Percentiles rank a stretch among this genome's conserved stretches.
Evolutionary conservation across 2,113 vertebrate genomes (phyloP).

Genomic region (Calyptomena viridis): DNA sequence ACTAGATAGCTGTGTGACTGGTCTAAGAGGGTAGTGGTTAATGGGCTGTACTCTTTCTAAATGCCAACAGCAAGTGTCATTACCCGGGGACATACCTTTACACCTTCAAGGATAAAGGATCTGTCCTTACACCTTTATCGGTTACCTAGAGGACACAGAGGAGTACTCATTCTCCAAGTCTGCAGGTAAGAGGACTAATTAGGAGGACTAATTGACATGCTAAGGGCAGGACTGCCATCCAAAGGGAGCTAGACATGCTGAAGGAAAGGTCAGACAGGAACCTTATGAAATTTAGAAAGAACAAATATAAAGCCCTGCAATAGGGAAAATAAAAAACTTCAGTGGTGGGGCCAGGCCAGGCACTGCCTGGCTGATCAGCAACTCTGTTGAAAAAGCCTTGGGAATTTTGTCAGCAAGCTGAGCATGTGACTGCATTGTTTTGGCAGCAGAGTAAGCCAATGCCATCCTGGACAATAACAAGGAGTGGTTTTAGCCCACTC

Average conservation of each 20-base stretch:
- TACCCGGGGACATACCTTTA: background rate
- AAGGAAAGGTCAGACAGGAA: background rate
- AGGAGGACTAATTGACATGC: background rate
- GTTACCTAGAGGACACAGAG: background rate
- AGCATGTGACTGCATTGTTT: background rate
- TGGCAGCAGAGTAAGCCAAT: background rate
- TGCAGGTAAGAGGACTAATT: background rate
- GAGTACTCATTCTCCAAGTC: fast-evolving
- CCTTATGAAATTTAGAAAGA: background rate
- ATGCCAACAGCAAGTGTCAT: background rate
- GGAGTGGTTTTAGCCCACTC: background rate
- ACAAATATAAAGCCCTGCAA: background rate
- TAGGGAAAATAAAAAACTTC: background rate
- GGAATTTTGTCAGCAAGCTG: background rate
- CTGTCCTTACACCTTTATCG: background rate
- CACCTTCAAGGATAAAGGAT: background rate
- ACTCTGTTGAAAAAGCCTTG: background rate
- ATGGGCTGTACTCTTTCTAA: background rate
- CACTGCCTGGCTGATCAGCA: background rate
- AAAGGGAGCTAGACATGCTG: background rate
- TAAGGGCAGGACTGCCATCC: background rate
- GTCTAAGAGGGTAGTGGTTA: background rate
- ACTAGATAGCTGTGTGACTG: background rate
- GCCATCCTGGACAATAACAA: background rate
- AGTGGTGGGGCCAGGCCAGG: background rate